These are phyloP conservation scores for Chrysotoxum bicinctum DNA, from an alignment of 2,888 invertebrate genomes.

Conservation along the genomic window DNA sequence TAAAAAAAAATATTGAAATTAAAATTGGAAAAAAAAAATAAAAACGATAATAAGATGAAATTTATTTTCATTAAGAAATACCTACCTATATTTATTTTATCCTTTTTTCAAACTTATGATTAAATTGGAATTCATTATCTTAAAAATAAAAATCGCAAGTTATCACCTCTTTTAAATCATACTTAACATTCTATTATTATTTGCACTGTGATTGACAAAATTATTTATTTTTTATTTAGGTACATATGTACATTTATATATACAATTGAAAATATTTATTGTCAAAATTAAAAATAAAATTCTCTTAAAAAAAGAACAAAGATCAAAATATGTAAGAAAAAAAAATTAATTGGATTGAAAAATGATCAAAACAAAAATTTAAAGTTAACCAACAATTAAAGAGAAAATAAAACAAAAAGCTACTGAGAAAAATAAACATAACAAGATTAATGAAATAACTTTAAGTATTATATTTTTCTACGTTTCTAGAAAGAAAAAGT, in stretches of 20 bases:
- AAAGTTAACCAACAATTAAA: not conserved
- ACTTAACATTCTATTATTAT: not conserved
- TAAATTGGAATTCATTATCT: not conserved
- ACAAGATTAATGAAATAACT: slow-evolving; percentile 5
- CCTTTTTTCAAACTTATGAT: not conserved
- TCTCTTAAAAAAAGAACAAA: not conserved
- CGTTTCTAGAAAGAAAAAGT: slow-evolving; percentile 45
- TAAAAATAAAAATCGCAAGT: not conserved
- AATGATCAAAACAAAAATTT: not conserved
- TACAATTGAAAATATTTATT: not conserved
- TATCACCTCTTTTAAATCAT: not conserved
- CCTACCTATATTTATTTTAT: not conserved
- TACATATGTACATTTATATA: not conserved
- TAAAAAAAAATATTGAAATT: not conserved
- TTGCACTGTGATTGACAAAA: slow-evolving; percentile 11
- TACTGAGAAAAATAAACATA: not conserved
- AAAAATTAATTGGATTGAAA: not conserved
- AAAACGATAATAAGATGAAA: not conserved
- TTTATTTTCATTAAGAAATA: no score
- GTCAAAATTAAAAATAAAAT: not conserved
- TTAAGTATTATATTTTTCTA: slow-evolving; percentile 66
- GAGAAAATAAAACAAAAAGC: not conserved
- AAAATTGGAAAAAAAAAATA: not conserved
- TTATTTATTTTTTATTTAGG: not conserved
- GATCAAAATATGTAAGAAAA: not conserved